Evolutionary conservation across 2,797 vertebrate genomes (phyloP).

Genomic region (Oophaga sylvatica): DNA sequence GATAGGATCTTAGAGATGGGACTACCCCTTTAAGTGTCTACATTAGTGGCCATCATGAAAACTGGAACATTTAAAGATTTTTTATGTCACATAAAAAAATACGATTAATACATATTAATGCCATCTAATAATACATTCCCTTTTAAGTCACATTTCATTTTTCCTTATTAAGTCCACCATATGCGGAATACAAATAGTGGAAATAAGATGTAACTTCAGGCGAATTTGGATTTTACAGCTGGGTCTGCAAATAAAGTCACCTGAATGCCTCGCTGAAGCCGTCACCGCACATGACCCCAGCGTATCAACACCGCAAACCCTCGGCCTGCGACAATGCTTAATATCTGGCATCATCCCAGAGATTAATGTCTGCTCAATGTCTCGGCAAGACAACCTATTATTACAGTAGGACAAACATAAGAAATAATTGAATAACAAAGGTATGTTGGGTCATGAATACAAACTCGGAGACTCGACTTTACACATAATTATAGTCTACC

Average conservation of each 20-base stretch:
- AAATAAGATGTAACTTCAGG: background rate
- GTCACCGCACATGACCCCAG: background rate
- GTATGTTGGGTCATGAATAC: background rate
- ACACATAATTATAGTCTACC: conserved; percentile 6
- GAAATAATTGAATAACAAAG: conserved; percentile 40
- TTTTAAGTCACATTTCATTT: background rate
- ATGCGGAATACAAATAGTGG: background rate
- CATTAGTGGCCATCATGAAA: no score
- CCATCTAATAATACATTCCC: background rate
- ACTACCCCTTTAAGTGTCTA: no score
- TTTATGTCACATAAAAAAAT: no score
- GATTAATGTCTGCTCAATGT: conserved; percentile 24
- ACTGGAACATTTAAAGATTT: no score
- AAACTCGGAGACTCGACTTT: background rate
- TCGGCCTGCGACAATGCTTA: background rate
- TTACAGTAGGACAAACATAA: conserved; percentile 34
- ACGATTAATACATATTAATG: no score
- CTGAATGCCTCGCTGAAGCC: background rate
- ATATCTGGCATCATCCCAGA: conserved; percentile 30
- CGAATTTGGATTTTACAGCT: background rate
- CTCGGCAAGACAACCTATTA: conserved; percentile 26
- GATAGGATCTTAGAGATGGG: no score
- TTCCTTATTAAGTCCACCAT: background rate
- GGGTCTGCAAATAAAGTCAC: background rate
- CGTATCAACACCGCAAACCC: background rate